Evolutionary conservation across 2,797 vertebrate species (phyloP).

Genomic region (Enteromius treurensis): DNA sequence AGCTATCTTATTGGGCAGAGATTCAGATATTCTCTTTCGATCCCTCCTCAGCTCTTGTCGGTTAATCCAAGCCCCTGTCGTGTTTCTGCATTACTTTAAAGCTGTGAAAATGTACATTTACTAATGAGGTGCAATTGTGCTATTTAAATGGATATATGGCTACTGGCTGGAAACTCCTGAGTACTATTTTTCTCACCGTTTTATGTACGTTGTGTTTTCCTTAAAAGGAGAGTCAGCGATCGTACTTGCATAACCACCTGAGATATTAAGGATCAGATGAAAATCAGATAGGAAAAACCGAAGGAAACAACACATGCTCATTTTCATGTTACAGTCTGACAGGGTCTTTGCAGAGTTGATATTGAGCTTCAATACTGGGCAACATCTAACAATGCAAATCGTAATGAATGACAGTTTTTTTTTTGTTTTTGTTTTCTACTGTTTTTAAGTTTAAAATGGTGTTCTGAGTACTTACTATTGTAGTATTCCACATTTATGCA

Average conservation of each 20-base stretch:
- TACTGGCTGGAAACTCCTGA: slow-evolving; percentile 41
- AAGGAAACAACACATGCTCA: slow-evolving; percentile 18
- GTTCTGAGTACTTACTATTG: slow-evolving; percentile 29
- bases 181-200: slow-evolving; percentile 27
- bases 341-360: not conserved
- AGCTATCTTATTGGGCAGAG: not conserved
- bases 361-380: slow-evolving; percentile 36
- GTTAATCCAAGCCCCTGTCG: slow-evolving; percentile 29
- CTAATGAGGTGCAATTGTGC: slow-evolving; percentile 56
- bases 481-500: slow-evolving; percentile 59
- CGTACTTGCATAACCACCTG: slow-evolving; percentile 41
- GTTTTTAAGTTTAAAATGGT: slow-evolving; percentile 32
- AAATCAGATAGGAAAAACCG: slow-evolving; percentile 40
- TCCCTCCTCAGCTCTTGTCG: not conserved
- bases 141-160: slow-evolving; percentile 45
- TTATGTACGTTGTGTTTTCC: slow-evolving; percentile 13
- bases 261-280: slow-evolving; percentile 35
- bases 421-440: slow-evolving; percentile 32
- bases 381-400: slow-evolving; percentile 39
- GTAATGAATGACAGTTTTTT: not conserved
- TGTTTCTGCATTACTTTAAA: slow-evolving; percentile 57
- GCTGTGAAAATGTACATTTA: slow-evolving; percentile 58
- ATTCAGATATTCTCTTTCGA: slow-evolving; percentile 2
- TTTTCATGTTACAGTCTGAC: slow-evolving; percentile 16
- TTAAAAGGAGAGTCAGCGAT: slow-evolving; percentile 17